Conservation (phyloP, 2,113 vertebrate species). For the Hemicordylus capensis region DNA sequence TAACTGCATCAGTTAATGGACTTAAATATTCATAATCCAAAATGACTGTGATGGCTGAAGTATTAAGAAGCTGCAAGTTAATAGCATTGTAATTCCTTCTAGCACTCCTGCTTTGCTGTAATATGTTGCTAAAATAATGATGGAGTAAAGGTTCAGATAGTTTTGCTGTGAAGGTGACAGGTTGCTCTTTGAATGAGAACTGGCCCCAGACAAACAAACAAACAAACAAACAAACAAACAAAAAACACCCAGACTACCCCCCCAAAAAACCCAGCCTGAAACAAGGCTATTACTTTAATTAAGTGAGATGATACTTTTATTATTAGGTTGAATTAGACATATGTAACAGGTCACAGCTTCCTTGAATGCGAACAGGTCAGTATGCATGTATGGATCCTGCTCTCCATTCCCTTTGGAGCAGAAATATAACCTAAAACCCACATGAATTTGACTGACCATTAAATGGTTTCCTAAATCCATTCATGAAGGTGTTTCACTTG, state of each 20-base stretch:
- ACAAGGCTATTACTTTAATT: not conserved
- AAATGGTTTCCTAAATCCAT: not conserved
- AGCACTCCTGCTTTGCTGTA: conserved; percentile 17
- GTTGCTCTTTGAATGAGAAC: conserved; percentile 16
- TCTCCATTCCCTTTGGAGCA: not conserved
- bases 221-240: too few species aligned
- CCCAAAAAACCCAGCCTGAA: not conserved
- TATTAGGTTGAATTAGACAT: not conserved
- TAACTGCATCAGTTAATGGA: conserved; percentile 41
- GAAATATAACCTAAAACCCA: not conserved
- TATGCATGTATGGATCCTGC: not conserved
- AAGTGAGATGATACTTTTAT: not conserved
- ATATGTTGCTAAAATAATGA: conserved; percentile 13
- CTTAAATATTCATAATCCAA: conserved; percentile 39
- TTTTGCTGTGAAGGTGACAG: conserved; percentile 8
- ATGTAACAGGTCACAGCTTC: not conserved
- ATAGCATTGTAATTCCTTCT: conserved; percentile 43
- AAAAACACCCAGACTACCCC: not conserved
- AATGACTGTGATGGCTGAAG: conserved; percentile 42
- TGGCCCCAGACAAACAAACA: too few species aligned
- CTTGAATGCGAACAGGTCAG: not conserved
- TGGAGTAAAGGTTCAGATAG: conserved; percentile 41
- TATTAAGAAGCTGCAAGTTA: conserved; percentile 50
- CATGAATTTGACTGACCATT: not conserved
- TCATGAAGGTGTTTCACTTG: not conserved